A percentile compares a stretch with the other conserved stretches of the same genome.
Conservation (phyloP, 2,888 invertebrate species). For the Sphecodes monilicornis region DNA sequence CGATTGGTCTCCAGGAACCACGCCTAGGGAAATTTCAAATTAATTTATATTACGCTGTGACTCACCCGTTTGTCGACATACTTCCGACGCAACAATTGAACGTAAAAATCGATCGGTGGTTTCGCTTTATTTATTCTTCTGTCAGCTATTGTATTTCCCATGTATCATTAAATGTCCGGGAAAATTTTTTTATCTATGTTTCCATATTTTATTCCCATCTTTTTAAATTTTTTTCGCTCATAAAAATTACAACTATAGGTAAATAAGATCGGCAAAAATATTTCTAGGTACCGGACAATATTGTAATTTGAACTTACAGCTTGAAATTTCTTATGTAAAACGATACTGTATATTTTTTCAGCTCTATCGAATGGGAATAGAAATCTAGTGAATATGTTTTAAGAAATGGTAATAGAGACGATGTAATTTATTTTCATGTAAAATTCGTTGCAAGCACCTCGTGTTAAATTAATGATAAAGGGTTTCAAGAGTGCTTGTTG, state of each 20-base stretch:
- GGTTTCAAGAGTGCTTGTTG: not conserved
- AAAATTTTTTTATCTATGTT: not conserved
- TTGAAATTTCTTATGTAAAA: not conserved
- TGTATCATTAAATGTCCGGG: not conserved
- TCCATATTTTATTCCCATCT: no score
- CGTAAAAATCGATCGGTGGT: not conserved
- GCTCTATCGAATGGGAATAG: not conserved
- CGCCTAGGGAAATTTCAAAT: constrained; percentile 81
- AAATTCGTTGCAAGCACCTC: not conserved
- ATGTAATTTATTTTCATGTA: not conserved
- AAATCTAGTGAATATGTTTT: no score
- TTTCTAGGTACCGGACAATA: no score
- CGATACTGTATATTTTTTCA: not conserved
- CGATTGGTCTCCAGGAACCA: constrained; percentile 97
- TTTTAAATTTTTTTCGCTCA: no score
- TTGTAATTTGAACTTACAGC: no score
- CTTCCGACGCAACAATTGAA: not conserved
- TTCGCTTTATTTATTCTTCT: not conserved
- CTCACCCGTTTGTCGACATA: not conserved
- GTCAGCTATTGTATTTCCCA: not conserved
- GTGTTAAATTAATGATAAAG: not conserved
- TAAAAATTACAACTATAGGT: no score
- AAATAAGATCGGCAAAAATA: no score
- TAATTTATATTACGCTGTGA: not conserved
- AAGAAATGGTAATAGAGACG: no score